phyloP scores from a whole-genome alignment of 2,888 invertebrate genomes.

The Ptychoptera albimana region DNA sequence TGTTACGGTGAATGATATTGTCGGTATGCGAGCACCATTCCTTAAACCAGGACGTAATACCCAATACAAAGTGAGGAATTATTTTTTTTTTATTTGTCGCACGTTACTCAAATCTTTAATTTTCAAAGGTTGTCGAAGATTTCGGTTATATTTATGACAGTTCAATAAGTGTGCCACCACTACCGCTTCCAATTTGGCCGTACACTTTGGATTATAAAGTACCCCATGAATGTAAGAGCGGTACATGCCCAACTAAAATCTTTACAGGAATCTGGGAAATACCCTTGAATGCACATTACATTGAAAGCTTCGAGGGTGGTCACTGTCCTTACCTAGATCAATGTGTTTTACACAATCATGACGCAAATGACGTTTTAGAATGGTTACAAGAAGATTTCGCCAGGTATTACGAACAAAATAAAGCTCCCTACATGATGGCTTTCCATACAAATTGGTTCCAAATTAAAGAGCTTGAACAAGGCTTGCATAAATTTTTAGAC shows the following conservation, averaged over 20 bases:
- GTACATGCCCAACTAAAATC: constrained; percentile 77
- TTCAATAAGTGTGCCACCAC: constrained; percentile 72
- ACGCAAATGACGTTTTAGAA: constrained; percentile 58
- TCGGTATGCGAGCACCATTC: constrained; percentile 78
- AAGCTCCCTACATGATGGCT: constrained; percentile 87
- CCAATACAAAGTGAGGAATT: constrained; percentile 58
- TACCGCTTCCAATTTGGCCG: constrained; percentile 75
- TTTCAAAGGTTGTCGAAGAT: constrained; percentile 65
- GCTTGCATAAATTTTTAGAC: constrained; percentile 70
- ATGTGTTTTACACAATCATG: constrained; percentile 79
- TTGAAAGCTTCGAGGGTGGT: constrained; percentile 77
- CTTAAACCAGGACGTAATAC: constrained; percentile 85
- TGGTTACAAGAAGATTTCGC: constrained; percentile 84
- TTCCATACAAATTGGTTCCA: constrained; percentile 97
- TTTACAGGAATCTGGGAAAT: constrained; percentile 93
- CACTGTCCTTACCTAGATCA: constrained; percentile 87
- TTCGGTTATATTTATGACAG: constrained; percentile 88
- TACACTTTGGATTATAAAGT: constrained; percentile 89
- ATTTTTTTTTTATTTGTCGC: not conserved
- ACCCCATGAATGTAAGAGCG: constrained; percentile 82
- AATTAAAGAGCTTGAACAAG: constrained; percentile 64
- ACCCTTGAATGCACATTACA: constrained; percentile 77
- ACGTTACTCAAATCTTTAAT: too few species aligned
- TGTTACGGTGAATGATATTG: constrained; percentile 63
- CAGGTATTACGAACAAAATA: constrained; percentile 70